A percentile compares a stretch with the other conserved stretches of the same genome.
These are phyloP conservation scores for Aramus guarauna DNA, from an alignment of 2,113 vertebrate species.

Conservation along the genomic window DNA sequence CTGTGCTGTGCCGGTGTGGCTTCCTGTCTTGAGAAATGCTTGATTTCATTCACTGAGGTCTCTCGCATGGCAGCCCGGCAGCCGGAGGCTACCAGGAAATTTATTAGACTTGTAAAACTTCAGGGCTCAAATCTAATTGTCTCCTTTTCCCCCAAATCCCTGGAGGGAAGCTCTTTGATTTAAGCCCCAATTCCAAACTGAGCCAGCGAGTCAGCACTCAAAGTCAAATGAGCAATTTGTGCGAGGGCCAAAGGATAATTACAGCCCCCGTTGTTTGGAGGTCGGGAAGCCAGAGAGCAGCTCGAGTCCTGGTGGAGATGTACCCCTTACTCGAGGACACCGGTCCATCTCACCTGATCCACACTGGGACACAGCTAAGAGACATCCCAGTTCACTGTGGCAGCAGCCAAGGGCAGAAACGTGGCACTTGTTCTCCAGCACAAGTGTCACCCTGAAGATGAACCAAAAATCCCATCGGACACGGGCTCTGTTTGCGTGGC, in stretches of 20 bases:
- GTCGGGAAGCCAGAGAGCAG: background rate
- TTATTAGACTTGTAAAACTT: slow-evolving; percentile 71
- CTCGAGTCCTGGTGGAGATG: background rate
- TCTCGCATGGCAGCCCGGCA: background rate
- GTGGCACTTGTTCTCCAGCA: background rate
- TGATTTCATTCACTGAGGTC: background rate
- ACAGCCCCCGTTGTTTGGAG: background rate
- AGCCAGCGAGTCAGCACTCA: background rate
- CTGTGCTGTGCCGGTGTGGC: background rate
- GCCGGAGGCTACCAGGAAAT: slow-evolving; percentile 56
- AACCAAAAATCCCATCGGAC: background rate
- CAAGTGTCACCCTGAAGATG: background rate
- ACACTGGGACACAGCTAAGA: background rate
- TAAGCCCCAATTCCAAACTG: slow-evolving; percentile 19
- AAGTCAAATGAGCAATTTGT: slow-evolving; percentile 50
- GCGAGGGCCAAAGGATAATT: slow-evolving; percentile 38
- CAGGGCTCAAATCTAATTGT: slow-evolving; percentile 63
- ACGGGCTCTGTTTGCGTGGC: background rate
- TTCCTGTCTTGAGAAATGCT: background rate
- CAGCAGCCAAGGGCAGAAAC: background rate
- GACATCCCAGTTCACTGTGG: accelerated
- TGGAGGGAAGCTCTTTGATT: slow-evolving; percentile 54
- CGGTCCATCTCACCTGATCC: background rate
- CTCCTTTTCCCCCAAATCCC: slow-evolving; percentile 39
- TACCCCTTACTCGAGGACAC: background rate